phyloP scores from a whole-genome alignment of 2,888 invertebrate genomes.

The Nephrotoma flavescens region DNA sequence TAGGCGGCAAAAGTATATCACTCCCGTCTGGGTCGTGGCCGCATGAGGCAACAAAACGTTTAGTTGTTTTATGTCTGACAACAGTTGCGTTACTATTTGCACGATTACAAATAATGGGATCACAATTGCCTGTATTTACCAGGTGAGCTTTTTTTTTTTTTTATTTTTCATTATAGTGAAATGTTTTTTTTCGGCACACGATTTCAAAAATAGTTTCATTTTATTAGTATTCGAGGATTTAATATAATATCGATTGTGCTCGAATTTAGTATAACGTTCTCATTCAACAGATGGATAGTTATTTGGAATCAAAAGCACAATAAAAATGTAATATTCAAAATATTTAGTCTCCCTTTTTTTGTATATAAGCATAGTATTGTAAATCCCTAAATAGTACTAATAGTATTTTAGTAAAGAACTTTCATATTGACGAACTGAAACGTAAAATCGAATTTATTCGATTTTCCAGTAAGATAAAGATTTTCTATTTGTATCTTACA shows the following conservation, averaged over 20 bases:
- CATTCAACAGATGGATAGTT: background rate
- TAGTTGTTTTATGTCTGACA: conserved; percentile 63
- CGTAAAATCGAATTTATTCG: background rate
- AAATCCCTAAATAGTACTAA: background rate
- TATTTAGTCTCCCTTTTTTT: background rate
- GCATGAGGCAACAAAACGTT: conserved; percentile 47
- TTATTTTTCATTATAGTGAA: background rate
- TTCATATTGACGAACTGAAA: background rate
- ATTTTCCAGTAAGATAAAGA: background rate
- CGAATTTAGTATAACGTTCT: background rate
- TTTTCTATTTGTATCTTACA: background rate
- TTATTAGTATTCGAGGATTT: background rate
- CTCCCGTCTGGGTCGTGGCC: conserved; percentile 22
- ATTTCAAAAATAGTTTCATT: background rate
- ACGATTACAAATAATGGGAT: conserved; percentile 88
- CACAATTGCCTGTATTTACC: conserved; percentile 90
- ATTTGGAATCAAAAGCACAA: no score
- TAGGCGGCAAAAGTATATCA: conserved; percentile 38
- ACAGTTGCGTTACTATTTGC: conserved; percentile 68
- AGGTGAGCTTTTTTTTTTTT: conserved; percentile 33
- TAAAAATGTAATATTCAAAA: background rate
- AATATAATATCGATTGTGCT: background rate
- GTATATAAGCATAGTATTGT: background rate
- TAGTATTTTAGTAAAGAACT: background rate
- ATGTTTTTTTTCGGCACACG: no score